Evolutionary conservation across 2,797 vertebrate species (phyloP), one percentile per base, ranked within the genome.

Genomic region (Gallinago nigripennis): DNA sequence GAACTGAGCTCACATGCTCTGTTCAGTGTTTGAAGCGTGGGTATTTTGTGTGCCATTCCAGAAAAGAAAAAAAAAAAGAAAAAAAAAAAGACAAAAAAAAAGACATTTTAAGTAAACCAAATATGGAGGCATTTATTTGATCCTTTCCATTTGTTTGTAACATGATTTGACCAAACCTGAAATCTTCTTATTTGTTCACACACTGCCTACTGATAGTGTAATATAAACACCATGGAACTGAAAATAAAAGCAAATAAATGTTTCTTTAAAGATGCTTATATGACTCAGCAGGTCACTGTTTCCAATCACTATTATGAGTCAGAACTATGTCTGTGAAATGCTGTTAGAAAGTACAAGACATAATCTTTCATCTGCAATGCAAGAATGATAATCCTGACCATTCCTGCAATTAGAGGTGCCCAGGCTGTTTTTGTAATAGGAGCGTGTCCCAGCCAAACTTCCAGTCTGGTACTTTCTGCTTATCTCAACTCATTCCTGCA

Each of bases 231-330:
- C 17, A 54, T 4, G 12, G n/a, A 85, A 81, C 31, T 71, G 82
- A 71, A 92, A 93, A 88, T 21, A 78, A 27, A 56, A 89, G 56
- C 63, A 95, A 91, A 93, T 57, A 93, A 83, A 90, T 2, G 4
- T 61, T 92, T 88, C 33, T 72, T 83, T 94, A 72, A 85, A 88
- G 89, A 71, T 1, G 5, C 8, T 90, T 91, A 76, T 91, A 76
- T 94, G 85, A 95, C 64, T 95, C 94, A 92, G 85, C 51, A 63
- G 76, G 80, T 75, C 46, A 79, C 61, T 86, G 43, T 90, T 92
- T 79, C 65, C 84, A 90, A 21, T 66, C 77, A 45, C 39, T 51
- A 33, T 54, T 70, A 69, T 95, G 94, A 96, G 72, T 92, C 95
- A 96, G 87, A 95, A 60, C 24, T 45, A 35, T 63, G 61, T 4